Evolutionary conservation across 2,113 vertebrate genomes (phyloP).

Genomic region (Lagenorhynchus albirostris): DNA sequence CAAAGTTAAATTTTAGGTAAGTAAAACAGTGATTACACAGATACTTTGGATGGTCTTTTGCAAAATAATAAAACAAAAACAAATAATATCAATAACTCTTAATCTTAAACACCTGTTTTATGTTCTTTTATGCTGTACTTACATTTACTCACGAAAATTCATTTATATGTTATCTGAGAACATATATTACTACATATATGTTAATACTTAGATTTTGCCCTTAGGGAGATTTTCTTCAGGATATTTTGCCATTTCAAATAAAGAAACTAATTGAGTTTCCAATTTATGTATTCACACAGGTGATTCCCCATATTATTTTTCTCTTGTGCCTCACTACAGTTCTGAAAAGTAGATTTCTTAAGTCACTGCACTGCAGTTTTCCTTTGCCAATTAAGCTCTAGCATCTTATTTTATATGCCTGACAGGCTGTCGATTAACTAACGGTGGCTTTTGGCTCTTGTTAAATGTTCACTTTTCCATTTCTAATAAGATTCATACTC

Average conservation of each 20-base stretch:
- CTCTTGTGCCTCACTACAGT: neutral
- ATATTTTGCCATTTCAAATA: neutral
- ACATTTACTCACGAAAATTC: neutral
- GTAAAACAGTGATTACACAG: neutral
- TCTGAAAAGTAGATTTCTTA: slow-evolving; percentile 31
- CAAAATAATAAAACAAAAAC: neutral
- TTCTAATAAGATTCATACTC: neutral
- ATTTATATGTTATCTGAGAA: neutral
- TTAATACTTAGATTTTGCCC: neutral
- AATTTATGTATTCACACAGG: neutral
- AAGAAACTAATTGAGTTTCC: neutral
- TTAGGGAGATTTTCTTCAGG: neutral
- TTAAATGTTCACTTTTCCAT: neutral
- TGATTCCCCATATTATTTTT: neutral
- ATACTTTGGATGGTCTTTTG: neutral
- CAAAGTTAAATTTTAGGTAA: neutral
- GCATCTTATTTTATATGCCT: slow-evolving; percentile 21
- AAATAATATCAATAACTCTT: neutral
- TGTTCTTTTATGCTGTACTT: neutral
- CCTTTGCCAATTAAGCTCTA: neutral
- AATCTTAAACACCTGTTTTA: neutral
- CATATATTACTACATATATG: neutral
- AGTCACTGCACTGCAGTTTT: neutral
- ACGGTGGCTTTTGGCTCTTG: neutral
- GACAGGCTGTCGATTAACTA: neutral